Percentiles rank a stretch among this genome's conserved stretches.
Evolutionary conservation across 2,113 vertebrate species (phyloP).

Genomic region (Lepus timidus): DNA sequence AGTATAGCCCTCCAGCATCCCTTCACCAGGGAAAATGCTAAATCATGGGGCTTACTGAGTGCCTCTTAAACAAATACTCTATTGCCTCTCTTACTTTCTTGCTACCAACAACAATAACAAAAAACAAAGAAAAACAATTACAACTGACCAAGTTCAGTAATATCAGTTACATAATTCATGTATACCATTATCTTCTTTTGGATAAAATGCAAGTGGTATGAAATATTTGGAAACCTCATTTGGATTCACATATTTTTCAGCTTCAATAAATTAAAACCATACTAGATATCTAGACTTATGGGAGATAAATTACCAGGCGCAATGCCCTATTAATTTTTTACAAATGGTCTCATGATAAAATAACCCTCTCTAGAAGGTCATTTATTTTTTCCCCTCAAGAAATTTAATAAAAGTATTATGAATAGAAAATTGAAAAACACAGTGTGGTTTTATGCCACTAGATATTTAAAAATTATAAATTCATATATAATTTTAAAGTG

Average conservation of each 20-base stretch:
- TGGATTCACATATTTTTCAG: slow-evolving; percentile 12
- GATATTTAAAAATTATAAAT: slow-evolving; percentile 56
- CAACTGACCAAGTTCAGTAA: slow-evolving; percentile 10
- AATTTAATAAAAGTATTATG: slow-evolving; percentile 60
- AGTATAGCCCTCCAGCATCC: background rate
- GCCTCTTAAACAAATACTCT: slow-evolving; percentile 8
- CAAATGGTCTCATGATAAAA: slow-evolving; percentile 40
- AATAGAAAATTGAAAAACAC: slow-evolving; percentile 53
- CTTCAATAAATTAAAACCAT: slow-evolving; percentile 47
- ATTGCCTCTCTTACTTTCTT: background rate
- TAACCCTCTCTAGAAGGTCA: slow-evolving; percentile 10
- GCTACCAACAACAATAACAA: background rate
- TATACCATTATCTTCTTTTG: background rate
- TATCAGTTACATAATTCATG: slow-evolving; percentile 29
- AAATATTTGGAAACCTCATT: slow-evolving; percentile 31
- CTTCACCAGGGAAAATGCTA: background rate
- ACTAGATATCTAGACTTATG: background rate
- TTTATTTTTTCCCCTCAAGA: slow-evolving; percentile 55
- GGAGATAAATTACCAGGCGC: background rate
- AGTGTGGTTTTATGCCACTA: slow-evolving; percentile 27
- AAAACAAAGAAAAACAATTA: background rate
- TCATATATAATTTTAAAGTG: background rate
- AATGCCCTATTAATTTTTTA: slow-evolving; percentile 56
- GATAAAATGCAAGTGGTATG: background rate
- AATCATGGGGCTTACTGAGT: background rate